Evolutionary conservation across 2,888 invertebrate species (phyloP).

Genomic region (Meiosimyza decipiens): DNA sequence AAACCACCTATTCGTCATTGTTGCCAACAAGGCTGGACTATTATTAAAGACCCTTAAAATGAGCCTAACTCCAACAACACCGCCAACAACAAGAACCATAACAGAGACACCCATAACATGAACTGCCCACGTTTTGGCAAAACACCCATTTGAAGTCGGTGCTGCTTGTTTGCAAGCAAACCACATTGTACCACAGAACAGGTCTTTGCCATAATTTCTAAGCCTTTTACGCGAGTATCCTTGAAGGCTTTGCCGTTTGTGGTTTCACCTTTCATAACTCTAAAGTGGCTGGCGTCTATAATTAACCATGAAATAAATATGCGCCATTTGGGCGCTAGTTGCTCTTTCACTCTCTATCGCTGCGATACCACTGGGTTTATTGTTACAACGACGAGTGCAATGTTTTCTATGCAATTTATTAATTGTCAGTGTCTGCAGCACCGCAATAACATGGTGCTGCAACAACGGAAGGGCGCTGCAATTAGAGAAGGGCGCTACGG

Average conservation of each 20-base stretch:
- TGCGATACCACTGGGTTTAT: conserved; percentile 45
- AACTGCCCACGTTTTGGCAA: conserved; percentile 8
- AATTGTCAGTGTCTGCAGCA: conserved; percentile 59
- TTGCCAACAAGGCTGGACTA: conserved; percentile 37
- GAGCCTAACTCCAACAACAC: neutral
- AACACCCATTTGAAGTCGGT: neutral
- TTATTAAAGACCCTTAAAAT: conserved; percentile 38
- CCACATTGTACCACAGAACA: neutral
- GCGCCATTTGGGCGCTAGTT: conserved; percentile 52
- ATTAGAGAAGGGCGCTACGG: neutral
- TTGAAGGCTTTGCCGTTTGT: conserved; percentile 32
- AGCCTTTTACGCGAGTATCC: conserved; percentile 30
- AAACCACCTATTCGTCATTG: conserved; percentile 27
- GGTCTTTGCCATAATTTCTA: conserved; percentile 19
- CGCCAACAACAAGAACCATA: too few species aligned
- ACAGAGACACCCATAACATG: neutral
- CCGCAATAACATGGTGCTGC: conserved; percentile 55
- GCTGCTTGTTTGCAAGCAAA: neutral
- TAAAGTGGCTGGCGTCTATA: conserved; percentile 54
- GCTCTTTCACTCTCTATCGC: conserved; percentile 37
- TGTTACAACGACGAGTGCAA: conserved; percentile 22
- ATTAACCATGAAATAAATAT: conserved; percentile 61
- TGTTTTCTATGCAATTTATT: conserved; percentile 51
- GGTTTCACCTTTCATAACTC: conserved; percentile 6
- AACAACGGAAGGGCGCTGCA: conserved; percentile 52